These are phyloP conservation scores for Xylocampa areola DNA, from an alignment of 2,888 invertebrate genomes.

Conservation along the genomic window DNA sequence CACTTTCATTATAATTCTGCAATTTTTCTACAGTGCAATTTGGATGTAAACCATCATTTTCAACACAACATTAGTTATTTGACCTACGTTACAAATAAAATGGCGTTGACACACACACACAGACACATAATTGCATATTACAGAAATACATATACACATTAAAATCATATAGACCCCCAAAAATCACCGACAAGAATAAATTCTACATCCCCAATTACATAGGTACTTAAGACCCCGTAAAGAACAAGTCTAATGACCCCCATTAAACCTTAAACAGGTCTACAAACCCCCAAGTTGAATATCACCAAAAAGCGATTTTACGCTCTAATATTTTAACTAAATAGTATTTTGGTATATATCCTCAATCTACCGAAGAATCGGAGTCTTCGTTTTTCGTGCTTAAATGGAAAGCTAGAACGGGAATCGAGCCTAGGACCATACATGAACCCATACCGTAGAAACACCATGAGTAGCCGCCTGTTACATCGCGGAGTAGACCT, in stretches of 20 bases:
- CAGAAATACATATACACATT: not conserved
- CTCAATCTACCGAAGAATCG: conserved; percentile 80
- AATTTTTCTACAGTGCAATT: too few species aligned
- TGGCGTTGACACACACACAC: too few species aligned
- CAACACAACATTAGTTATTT: too few species aligned
- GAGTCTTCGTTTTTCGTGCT: conserved; percentile 81
- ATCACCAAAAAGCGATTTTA: conserved; percentile 6
- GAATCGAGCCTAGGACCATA: conserved; percentile 92
- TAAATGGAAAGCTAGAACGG: conserved; percentile 88
- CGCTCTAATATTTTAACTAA: conserved; percentile 7
- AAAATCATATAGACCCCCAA: not conserved
- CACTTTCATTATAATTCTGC: too few species aligned
- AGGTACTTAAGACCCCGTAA: conserved; percentile 26
- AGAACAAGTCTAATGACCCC: conserved; percentile 8
- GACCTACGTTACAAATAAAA: too few species aligned
- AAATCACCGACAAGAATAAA: conserved; percentile 6
- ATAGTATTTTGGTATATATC: not conserved
- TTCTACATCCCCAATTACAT: not conserved
- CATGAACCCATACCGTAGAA: conserved; percentile 94
- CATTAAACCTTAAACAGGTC: not conserved
- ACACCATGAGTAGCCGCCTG: conserved; percentile 92
- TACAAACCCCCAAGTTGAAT: conserved; percentile 6
- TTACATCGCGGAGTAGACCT: conserved; percentile 92
- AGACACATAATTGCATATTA: not conserved
- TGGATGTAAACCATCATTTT: too few species aligned